Evolutionary conservation across 2,888 invertebrate species (phyloP).

Genomic region (Hemicrepidius hirtus): DNA sequence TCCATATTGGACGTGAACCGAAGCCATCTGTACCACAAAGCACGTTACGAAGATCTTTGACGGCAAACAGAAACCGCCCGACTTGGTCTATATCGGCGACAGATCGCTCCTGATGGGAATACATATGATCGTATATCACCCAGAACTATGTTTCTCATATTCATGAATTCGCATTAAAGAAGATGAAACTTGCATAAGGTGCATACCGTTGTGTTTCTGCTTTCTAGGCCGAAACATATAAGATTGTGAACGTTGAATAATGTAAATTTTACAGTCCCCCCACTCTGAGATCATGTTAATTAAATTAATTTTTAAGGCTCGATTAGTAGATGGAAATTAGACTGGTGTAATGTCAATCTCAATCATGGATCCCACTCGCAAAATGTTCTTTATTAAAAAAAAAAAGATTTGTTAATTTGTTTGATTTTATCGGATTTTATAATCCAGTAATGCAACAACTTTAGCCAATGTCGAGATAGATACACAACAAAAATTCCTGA

Average conservation of each 20-base stretch:
- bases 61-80: slow-evolving; percentile 52
- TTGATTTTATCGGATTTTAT: too few relatives aligned
- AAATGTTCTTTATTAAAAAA: too few relatives aligned
- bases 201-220: slow-evolving; percentile 15
- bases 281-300: not conserved
- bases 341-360: too few relatives aligned
- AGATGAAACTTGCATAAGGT: slow-evolving; percentile 29
- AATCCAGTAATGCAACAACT: too few relatives aligned
- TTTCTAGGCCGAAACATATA: slow-evolving; percentile 22
- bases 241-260: not conserved
- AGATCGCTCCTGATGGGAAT: slow-evolving; percentile 52
- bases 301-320: too few relatives aligned
- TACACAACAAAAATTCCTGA: too few relatives aligned
- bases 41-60: slow-evolving; percentile 49
- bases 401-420: too few relatives aligned
- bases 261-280: not conserved
- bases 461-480: too few relatives aligned
- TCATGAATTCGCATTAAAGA: slow-evolving; percentile 34
- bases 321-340: too few relatives aligned
- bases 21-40: slow-evolving; percentile 45
- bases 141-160: slow-evolving; percentile 41
- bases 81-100: slow-evolving; percentile 52
- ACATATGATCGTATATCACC: slow-evolving; percentile 49
- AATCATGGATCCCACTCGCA: too few relatives aligned
- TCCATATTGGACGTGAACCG: slow-evolving; percentile 40